Evolutionary conservation across 2,113 vertebrate species (phyloP), one percentile per base, ranked within the genome.

Genomic region (Heliornis fulica): DNA sequence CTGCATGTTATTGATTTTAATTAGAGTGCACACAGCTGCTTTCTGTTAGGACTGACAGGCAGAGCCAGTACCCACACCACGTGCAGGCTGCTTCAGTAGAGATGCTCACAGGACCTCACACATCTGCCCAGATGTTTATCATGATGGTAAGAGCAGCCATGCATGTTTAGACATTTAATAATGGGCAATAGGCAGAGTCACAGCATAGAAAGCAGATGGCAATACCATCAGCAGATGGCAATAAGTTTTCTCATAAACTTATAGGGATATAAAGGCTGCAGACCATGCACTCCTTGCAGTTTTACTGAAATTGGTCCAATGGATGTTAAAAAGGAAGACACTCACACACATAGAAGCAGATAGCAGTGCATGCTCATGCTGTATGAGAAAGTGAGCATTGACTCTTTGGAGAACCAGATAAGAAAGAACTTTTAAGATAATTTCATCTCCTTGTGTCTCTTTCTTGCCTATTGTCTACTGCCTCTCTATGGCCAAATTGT

Each of bases 301-400:
- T 66, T 79, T 38, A 31, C 10, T n/a, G n/a, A 57, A 65, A 29
- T 6, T 34, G 26, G 12, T 45, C 19, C 32, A 59, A 31, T 38
- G 23, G 9, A 40, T 26, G 10, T 29, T 29, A 64, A 16, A 43
- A 72, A 54, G 15, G 16, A 53, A 59, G 25, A 32, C 38, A 29
- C 11, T 26, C 2, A 41, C 17, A 14, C 3, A 2, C 18, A 22
- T 3, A 10, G 11, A 19, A 0, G 2, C 2, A 29, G 25, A 29
- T 11, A 46, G 23, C 22, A 51, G 10, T 28, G 9, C 11, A 5
- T 15, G 23, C 4, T 74, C 31, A 38, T 9, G 29, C 10, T 2
- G 5, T 68, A 8, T 31, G 31, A 65, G 32, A 85, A 51, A 0
- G 1, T 25, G 10, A 70, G 10, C 2, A 65, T 53, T 66, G 5